Evolutionary conservation across 1,140 invertebrate genomes (phyloP).

Genomic region (Onthophagus taurus): DNA sequence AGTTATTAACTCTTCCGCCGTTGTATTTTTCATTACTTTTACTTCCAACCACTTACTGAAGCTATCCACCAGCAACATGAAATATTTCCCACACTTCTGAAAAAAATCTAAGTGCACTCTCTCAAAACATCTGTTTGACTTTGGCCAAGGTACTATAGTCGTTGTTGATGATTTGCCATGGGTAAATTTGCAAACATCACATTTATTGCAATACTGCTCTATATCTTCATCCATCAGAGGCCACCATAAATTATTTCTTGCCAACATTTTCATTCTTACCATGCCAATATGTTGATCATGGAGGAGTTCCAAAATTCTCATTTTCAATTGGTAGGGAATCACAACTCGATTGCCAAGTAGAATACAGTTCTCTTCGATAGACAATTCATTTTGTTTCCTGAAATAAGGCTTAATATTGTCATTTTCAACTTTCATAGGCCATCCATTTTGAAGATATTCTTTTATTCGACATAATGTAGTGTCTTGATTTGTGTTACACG

Average conservation of each 20-base stretch:
- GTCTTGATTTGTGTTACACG: too few species aligned
- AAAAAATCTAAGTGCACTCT: conserved; percentile 13
- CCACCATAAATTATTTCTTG: conserved; percentile 21
- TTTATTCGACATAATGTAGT: neutral
- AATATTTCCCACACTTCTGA: neutral
- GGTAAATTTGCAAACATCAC: conserved; percentile 12
- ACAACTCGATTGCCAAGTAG: conserved; percentile 17
- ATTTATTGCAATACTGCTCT: conserved; percentile 15
- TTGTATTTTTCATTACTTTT: conserved; percentile 6
- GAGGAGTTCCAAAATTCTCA: conserved; percentile 17
- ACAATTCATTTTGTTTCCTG: conserved; percentile 9
- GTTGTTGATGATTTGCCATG: neutral
- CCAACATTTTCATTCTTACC: conserved; percentile 21
- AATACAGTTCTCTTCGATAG: conserved; percentile 16
- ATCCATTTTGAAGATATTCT: too few species aligned
- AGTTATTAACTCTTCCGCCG: neutral
- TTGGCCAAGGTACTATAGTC: conserved; percentile 7
- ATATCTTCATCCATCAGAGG: conserved; percentile 20
- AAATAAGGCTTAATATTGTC: conserved; percentile 14
- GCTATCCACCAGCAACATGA: conserved; percentile 9
- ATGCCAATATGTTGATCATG: conserved; percentile 24
- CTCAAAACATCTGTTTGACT: conserved; percentile 1
- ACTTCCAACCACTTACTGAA: conserved; percentile 9
- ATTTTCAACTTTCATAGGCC: too few species aligned
- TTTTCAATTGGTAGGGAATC: conserved; percentile 15